Evolutionary conservation across 2,797 vertebrate genomes (phyloP).

Genomic region (Pseudochaenichthys georgianus): DNA sequence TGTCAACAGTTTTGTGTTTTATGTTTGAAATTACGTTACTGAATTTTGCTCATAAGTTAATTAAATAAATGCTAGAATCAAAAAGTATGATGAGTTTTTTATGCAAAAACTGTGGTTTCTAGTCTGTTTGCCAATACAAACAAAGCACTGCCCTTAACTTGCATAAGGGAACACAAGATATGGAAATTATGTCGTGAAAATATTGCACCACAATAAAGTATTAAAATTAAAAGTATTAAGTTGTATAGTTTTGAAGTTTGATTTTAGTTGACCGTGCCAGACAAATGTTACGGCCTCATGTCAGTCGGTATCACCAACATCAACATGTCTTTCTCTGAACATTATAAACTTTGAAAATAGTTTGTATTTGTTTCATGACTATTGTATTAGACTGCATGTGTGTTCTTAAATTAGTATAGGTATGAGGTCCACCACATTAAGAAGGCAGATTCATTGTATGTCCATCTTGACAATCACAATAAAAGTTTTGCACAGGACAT

Average conservation of each 20-base stretch:
- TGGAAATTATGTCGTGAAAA: not conserved
- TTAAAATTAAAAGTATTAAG: not conserved
- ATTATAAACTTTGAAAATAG: not conserved
- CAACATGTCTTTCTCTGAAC: not conserved
- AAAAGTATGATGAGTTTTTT: conserved; percentile 13
- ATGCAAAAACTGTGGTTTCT: conserved; percentile 4
- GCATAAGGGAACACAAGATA: not conserved
- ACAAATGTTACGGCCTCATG: not conserved
- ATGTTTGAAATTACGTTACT: conserved; percentile 36
- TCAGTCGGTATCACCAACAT: not conserved
- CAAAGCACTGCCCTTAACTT: not conserved
- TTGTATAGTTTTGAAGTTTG: not conserved
- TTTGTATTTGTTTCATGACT: not conserved
- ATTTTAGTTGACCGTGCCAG: not conserved
- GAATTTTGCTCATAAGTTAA: conserved; percentile 60
- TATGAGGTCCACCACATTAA: not conserved
- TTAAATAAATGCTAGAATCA: conserved; percentile 60
- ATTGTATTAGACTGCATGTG: not conserved
- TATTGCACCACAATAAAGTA: not conserved
- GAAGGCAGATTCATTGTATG: not conserved
- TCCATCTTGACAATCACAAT: not conserved
- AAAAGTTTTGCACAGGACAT: not conserved
- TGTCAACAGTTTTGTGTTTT: conserved; percentile 27
- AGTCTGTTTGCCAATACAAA: not conserved
- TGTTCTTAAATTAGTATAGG: not conserved